These are phyloP conservation scores for Heliconius aoede DNA, from an alignment of 2,888 invertebrate genomes.

Conservation along the genomic window DNA sequence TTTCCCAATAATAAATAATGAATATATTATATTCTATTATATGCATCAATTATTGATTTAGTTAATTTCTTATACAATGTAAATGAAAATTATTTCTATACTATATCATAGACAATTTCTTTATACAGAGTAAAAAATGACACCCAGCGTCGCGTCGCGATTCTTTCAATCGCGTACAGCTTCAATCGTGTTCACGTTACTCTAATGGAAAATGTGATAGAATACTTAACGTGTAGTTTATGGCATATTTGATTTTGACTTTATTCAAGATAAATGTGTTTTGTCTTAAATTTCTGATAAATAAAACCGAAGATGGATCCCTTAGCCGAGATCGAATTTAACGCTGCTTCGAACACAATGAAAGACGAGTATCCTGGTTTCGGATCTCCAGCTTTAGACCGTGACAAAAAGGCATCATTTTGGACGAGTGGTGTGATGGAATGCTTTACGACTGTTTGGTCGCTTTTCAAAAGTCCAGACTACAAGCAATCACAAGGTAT, in stretches of 20 bases:
- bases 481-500: constrained; percentile 89
- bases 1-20: too few species aligned
- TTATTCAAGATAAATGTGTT: constrained; percentile 16
- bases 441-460: constrained; percentile 93
- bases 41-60: too few species aligned
- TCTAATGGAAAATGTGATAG: neutral
- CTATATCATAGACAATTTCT: constrained; percentile 2
- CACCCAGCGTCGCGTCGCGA: constrained; percentile 16
- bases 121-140: neutral
- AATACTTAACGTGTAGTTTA: neutral
- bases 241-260: neutral
- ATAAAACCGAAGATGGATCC: constrained; percentile 35
- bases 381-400: constrained; percentile 49
- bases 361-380: constrained; percentile 53
- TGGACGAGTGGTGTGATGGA: constrained; percentile 94
- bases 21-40: too few species aligned
- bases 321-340: constrained; percentile 47
- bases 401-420: constrained; percentile 81
- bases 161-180: too few species aligned
- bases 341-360: constrained; percentile 46
- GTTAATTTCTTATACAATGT: too few species aligned
- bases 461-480: constrained; percentile 91
- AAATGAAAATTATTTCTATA: too few species aligned
- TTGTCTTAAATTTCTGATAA: neutral
- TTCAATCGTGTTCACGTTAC: constrained; percentile 16